Base-by-base conservation (phyloP, 2,888 invertebrate species). In the Stenotaenia linearis region DNA sequence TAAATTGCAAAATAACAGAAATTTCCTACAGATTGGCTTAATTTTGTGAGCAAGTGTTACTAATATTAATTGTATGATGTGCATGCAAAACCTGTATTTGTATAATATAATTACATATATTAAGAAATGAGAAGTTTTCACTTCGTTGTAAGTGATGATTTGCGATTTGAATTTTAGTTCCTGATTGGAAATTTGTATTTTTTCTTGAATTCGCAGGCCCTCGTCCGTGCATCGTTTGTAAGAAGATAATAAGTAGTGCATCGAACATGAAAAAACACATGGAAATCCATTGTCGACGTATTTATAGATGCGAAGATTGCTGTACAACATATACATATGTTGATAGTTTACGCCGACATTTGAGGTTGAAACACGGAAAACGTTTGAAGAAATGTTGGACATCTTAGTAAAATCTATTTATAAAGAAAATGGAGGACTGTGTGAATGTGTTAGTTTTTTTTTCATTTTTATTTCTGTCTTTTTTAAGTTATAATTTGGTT, bases 241-340 rank as follows among this genome's bases (percentile, higher is more conserved):
- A 79, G 79, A 79, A 79, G 79, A 79, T 79, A 21, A 79, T 79
- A 75, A 79, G 79, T 79, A 79, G 79, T 79, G 74, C 79, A 7
- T 79, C 79, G 23, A 79, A 79, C 79, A 79, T 79, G 79, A 79
- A 79, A 79, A 79, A 79, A 74, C 79, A 79, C 37, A 79, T 79
- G 79, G 79, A 79, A 25, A 79, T 79, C 35, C 79, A 79, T 37
- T 79, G 79, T 37, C 79, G 79, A 18, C 79, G 79, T 74, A 40
- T 79, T 69, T 79, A 79, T 75, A 75, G 74, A 37, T 79, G 79
- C 40, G 79, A 79, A 23, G 79, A 79, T 23, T 79, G 79, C 40
- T 40, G 74, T n/a, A 75, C 79, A n/a, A 79, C 79, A 9, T 79
- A 79, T 37, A 79, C 79, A 37, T 79, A 79, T 74, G 79, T 79